Base-by-base conservation (phyloP, 2,888 invertebrate genomes). In the Lottia scabra region DNA sequence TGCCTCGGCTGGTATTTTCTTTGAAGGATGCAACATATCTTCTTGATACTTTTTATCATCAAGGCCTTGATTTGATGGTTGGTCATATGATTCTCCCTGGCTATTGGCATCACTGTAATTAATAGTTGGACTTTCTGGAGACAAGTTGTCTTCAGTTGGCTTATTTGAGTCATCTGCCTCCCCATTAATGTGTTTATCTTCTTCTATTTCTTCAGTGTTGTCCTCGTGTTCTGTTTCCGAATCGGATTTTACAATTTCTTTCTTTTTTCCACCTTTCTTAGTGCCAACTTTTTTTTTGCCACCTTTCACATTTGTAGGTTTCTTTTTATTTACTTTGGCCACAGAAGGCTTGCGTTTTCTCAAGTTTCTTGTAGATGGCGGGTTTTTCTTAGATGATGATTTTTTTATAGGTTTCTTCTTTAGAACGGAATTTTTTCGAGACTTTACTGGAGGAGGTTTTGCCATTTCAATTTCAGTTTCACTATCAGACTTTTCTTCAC, bases 321-420 rank as follows among this genome's bases (percentile, higher is more conserved):
- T 56, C 46, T 77, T 77, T 63, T 76, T 75, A 48, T 75, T 71
- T 23, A 62, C 67, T 44, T 73, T 71, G 48, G 75, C 68, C 64
- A 66, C 70, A 26, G 66, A 38, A 56, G 67, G 26, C 56, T 74
- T 74, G 23, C 26, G 38, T 13, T 43, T 38, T 19, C 46, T 19
- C n/a, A 27, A 27, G 44, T 26, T 45, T 67, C 67, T 45, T 30
- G 27, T 64, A 64, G 56, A 71, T 63, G 10, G 72, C 67, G 68
- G 56, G 10, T 68, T 72, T 8, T 71, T 71, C 44, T 75, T 72
- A 15, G 72, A 63, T 43, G 69, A 66, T 13, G 45, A 6, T 26
- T 67, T 75, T 30, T 48, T 72, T 44, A 63, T 63, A 10, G 63
- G 30, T 63, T 63, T 69, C n/a, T 43, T 63, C 4, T 65, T 45